Evolutionary conservation across 2,797 vertebrate genomes (phyloP).

Genomic region (Pangasius macronema): DNA sequence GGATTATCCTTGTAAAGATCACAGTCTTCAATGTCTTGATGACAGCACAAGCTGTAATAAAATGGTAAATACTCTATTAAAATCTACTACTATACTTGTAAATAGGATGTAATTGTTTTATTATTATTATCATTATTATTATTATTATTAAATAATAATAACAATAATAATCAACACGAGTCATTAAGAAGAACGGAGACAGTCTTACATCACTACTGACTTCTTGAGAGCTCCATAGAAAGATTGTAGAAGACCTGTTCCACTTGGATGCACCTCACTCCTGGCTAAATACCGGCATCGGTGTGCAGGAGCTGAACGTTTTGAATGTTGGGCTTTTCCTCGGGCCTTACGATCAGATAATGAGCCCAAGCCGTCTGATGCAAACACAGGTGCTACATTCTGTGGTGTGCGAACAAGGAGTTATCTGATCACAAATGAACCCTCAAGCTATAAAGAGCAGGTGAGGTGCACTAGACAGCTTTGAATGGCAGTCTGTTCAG

Average conservation of each 20-base stretch:
- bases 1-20: constrained; percentile 73
- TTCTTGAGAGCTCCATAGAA: background rate
- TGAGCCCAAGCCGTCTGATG: constrained; percentile 7
- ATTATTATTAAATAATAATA: too few species aligned
- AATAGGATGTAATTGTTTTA: background rate
- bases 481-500: constrained; percentile 15
- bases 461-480: constrained; percentile 40
- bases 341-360: constrained; percentile 19
- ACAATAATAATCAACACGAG: too few species aligned
- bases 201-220: too few species aligned
- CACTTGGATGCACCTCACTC: background rate
- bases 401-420: constrained; percentile 33
- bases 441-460: constrained; percentile 63
- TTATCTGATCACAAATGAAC: constrained; percentile 70
- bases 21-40: constrained; percentile 72
- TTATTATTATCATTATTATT: background rate
- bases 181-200: too few species aligned
- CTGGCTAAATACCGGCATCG: background rate
- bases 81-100: background rate
- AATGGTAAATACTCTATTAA: constrained; percentile 66
- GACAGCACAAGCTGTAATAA: constrained; percentile 68
- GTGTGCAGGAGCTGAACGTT: constrained; percentile 11
- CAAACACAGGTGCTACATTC: constrained; percentile 49
- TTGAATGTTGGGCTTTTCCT: constrained; percentile 52
- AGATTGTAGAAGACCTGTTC: background rate